Conservation (phyloP, 2,797 vertebrate genomes). For the Gymnoscopelus microlampas region DNA sequence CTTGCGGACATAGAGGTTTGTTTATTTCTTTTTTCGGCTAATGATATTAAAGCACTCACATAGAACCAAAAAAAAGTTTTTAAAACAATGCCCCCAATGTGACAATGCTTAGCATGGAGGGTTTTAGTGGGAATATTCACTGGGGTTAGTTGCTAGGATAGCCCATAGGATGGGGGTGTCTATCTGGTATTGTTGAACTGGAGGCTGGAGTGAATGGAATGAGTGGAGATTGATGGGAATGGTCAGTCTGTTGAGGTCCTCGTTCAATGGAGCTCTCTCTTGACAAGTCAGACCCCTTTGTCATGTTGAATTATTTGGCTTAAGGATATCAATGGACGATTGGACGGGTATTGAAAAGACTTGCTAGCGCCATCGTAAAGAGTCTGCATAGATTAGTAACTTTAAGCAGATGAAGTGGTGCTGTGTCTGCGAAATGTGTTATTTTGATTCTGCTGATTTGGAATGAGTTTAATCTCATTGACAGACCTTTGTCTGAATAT, state of each 20-base stretch:
- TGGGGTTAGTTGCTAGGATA: conserved; percentile 76
- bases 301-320: conserved; percentile 77
- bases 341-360: conserved; percentile 63
- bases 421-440: conserved; percentile 21
- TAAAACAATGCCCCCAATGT: neutral
- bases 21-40: neutral
- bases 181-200: conserved; percentile 65
- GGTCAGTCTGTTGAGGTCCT: conserved; percentile 61
- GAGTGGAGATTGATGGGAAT: conserved; percentile 77
- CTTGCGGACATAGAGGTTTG: no score
- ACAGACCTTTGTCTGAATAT: neutral
- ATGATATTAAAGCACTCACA: neutral
- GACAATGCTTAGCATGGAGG: conserved; percentile 32
- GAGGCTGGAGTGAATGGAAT: conserved; percentile 57
- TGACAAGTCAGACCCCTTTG: conserved; percentile 75
- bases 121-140: conserved; percentile 53
- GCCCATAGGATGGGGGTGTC: conserved; percentile 56
- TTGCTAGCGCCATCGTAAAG: conserved; percentile 41
- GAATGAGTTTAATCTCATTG: conserved; percentile 20
- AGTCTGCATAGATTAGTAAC: conserved; percentile 59
- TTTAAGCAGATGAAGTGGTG: conserved; percentile 34
- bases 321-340: conserved; percentile 68
- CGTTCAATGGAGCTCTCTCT: conserved; percentile 66
- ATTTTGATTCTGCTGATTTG: conserved; percentile 31
- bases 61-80: neutral